Evolutionary conservation across 2,113 vertebrate species (phyloP), one percentile per base, ranked within the genome.

Genomic region (Phaethon lepturus): DNA sequence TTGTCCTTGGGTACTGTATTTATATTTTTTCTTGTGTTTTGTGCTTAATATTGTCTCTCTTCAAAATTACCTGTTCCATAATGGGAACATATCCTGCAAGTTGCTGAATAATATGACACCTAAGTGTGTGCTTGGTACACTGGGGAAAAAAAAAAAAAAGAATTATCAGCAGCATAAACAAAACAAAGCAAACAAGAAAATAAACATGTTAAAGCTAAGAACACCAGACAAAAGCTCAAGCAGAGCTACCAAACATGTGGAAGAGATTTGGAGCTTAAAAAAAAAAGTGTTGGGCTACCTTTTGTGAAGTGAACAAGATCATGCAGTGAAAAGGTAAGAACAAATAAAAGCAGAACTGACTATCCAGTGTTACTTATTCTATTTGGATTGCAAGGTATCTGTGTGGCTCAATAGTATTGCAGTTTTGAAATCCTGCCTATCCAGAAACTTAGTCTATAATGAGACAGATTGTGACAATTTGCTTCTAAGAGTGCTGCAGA

Each of bases 291-390:
- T 40, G 3, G 9, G 20, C 16, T 83, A 33, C 2, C 11, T 53
- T 50, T 55, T 69, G 14, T 77, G 11, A 76, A 50, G 18, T 71
- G 6, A 85, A 23, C 31, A 63, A 68, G 19, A 29, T 28, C 2
- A 2, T 14, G 5, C 5, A 45, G 3, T 16, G 11, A 29, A 66
- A 55, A 49, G 0, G 0, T 47, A 59, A 71, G 49, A 55, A 44
- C 1, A 52, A 10, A 0, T 35, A 55, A 59, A 6, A 38, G 14
- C 5, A 40, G 16, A 68, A 80, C 7, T 23, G 45, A 56, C 9
- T 67, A 31, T 63, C 26, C 53, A 40, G 8, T 67, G 28, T 15
- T 76, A 31, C 16, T 69, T 53, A n/a, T n/a, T 93, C n/a, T 53
- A 7, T 49, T 42, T 73, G 73, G 4, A 63, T 56, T 52, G 13